Evolutionary conservation across 2,888 invertebrate genomes (phyloP).

Genomic region (Malacosoma neustria): DNA sequence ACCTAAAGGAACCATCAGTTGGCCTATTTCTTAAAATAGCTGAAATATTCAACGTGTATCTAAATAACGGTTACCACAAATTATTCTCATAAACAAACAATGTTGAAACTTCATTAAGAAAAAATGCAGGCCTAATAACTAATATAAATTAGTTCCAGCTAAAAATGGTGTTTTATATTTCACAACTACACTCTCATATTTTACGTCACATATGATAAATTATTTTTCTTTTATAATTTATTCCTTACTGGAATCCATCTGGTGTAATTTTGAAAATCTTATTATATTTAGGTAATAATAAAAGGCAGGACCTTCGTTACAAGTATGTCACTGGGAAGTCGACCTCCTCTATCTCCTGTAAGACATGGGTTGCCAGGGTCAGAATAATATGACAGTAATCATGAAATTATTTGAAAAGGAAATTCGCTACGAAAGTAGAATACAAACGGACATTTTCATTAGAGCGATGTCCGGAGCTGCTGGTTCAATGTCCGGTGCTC

Average conservation of each 20-base stretch:
- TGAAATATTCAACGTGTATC: neutral
- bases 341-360: neutral
- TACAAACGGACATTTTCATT: conserved; percentile 61
- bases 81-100: neutral
- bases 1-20: neutral
- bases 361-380: neutral
- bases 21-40: neutral
- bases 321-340: neutral
- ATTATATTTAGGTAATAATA: neutral
- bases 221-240: no score
- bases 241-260: no score
- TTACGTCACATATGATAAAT: no score
- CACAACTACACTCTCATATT: no score
- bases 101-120: conserved; percentile 4
- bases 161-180: no score
- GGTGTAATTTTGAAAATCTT: neutral
- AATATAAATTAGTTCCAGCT: no score
- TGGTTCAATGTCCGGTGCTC: conserved; percentile 68
- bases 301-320: neutral
- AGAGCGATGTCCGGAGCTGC: conserved; percentile 53
- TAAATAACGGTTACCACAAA: neutral
- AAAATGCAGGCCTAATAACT: conserved; percentile 1
- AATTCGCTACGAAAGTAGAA: no score
- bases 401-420: conserved; percentile 52
- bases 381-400: conserved; percentile 11